Evolutionary conservation across 1,140 invertebrate species (phyloP), one percentile per base, ranked within the genome.

Genomic region (Drosophila miranda): DNA sequence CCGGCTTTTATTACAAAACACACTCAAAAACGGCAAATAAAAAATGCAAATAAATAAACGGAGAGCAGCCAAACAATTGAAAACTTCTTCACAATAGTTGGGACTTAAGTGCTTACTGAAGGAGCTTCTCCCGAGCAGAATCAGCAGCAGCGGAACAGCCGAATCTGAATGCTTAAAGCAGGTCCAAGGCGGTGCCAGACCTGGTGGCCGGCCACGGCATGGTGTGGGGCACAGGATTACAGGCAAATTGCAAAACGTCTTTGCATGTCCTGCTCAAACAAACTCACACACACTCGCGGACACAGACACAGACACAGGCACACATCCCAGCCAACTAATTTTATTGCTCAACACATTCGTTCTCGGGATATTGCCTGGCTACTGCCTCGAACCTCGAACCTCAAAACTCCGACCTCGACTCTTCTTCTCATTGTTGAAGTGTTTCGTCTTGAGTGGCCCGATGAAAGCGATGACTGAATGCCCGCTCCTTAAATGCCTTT

Each of bases 1-100:
- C 82, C 78, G 82, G 77, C 82, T 86, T 86, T 86, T 86, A 86
- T 87, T 86, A 86, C 81, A 86, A 87, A 86, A 86, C 78, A 87
- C 78, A 86, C 82, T 86, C 71, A 66, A 75, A 63, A 77, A 49
- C 71, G 56, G 55, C 52, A 66, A 59, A 72, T 67, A 66, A 80
- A 86, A 75, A 81, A 70, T 58, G 72, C 53, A 84, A 84, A 84
- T 86, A 84, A 84, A 84, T 86, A 86, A 87, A 71, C 79, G 73
- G 69, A 75, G 73, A 81, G 81, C 81, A 78, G 66, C 69, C 82
- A 84, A 86, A 86, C 81, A 86, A 86, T 86, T 86, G 81, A 87
- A 87, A 86, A 81, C 53, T 78, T 75, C 46, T 19, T 30, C 64
- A 87, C 82, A 87, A 87, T 84, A 50, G 50, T 43, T 59, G 50